Conservation (phyloP, 2,888 invertebrate species). For the Tetragonisca angustula region DNA sequence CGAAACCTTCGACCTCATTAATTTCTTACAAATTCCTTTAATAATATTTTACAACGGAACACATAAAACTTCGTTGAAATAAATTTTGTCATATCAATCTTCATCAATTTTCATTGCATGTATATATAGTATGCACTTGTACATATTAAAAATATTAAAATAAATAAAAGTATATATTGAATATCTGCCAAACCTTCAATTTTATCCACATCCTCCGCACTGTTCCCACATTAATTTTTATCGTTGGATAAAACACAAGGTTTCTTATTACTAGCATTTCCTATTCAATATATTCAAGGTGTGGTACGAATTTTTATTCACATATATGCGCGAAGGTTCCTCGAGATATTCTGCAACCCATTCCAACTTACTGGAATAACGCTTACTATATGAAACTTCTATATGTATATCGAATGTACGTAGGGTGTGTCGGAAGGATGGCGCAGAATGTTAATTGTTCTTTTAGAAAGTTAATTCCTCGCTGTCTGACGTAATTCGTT, state of each 20-base stretch:
- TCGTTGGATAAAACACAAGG: neutral
- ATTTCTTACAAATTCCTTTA: no score
- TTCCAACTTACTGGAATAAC: slow-evolving; percentile 30
- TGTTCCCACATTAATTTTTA: neutral
- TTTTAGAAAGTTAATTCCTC: slow-evolving; percentile 55
- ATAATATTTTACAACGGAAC: no score
- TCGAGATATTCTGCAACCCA: neutral
- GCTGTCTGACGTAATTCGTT: slow-evolving; percentile 30
- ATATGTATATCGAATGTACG: slow-evolving; percentile 21
- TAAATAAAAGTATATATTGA: neutral
- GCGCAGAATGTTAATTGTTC: slow-evolving; percentile 53
- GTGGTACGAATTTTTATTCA: neutral
- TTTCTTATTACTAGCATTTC: neutral
- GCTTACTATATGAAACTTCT: slow-evolving; percentile 1
- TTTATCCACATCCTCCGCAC: neutral
- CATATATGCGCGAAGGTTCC: neutral
- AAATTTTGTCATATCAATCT: neutral
- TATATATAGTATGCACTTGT: no score
- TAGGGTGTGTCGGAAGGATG: slow-evolving; percentile 51
- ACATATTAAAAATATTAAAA: no score
- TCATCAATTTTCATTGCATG: no score
- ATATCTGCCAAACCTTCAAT: neutral
- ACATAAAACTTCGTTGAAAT: no score
- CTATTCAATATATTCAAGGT: neutral
- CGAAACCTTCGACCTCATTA: no score